Base-by-base conservation (phyloP, 2,797 vertebrate species). In the Poeciliopsis turneri region DNA sequence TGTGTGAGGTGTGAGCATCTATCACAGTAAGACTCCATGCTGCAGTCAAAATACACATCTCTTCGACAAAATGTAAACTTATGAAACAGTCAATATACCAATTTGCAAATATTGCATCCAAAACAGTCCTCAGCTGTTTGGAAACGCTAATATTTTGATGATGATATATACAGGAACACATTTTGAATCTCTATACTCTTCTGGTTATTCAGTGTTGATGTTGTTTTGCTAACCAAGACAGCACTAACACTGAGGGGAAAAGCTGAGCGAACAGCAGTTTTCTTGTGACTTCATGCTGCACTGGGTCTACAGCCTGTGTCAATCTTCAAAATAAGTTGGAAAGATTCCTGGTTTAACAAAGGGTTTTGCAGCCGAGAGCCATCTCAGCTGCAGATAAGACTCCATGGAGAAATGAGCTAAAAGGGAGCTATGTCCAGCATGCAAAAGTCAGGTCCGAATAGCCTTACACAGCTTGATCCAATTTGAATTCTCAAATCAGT, bases 311-410 rank as follows among this genome's bases (percentile, higher is more conserved):
- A 80, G 1, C 2, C 64, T 51, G 53, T 78, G 78, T 18, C 74
- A 93, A 85, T 92, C 94, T 92, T 96, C 72, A 85, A 84, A 76
- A 94, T 93, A 94, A 93, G 92, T 28, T 69, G 47, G 81, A 83
- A 84, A 89, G 87, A 79, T 84, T 81, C 75, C 84, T 86, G 76
- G 72, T 79, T 88, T 84, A 75, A 77, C 81, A 75, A 73, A 81
- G 69, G 80, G 59, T 69, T 84, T 75, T 82, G 79, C 78, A 2
- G 18, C 79, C 77, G 77, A 84, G 68, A 70, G 41, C 68, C 28
- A 1, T 81, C 71, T 86, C 51, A 78, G 49, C 78, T 82, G 55
- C 79, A 82, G 86, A 88, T 86, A 53, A 20, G 71, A 76, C 77
- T 80, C 41, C 39, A 36, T 72, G 75, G 81, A 69, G 64, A 70